A percentile compares a stretch with the other conserved stretches of the same genome.
These are phyloP conservation scores for Telmatherina bonti DNA, from an alignment of 2,797 vertebrate genomes.

Conservation along the genomic window DNA sequence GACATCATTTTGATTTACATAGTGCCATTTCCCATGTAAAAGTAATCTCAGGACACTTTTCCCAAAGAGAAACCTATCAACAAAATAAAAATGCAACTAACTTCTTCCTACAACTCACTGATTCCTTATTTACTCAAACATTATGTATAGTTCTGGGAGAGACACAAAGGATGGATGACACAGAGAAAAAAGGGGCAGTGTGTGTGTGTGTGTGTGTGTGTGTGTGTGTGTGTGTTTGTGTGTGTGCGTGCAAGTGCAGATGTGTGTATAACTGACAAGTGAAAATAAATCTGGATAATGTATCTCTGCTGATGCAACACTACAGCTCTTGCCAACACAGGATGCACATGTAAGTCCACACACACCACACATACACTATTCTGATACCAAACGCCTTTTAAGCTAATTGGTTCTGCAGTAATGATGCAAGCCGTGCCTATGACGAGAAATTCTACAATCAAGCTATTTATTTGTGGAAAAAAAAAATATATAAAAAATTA, in stretches of 20 bases:
- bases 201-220: no score
- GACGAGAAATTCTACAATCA: conserved; percentile 42
- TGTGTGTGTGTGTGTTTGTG: no score
- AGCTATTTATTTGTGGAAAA: background rate
- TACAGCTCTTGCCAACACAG: conserved; percentile 35
- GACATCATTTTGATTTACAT: no score
- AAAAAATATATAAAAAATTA: background rate
- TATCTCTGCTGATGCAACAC: conserved; percentile 75
- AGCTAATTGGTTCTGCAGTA: conserved; percentile 73
- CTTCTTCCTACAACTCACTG: background rate
- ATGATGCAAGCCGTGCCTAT: conserved; percentile 54
- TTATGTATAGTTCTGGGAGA: background rate
- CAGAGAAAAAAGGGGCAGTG: conserved; percentile 4
- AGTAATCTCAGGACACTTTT: background rate
- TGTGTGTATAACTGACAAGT: conserved; percentile 35
- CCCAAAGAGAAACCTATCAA: background rate
- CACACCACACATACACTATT: conserved; percentile 24
- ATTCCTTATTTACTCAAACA: background rate
- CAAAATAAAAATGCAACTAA: background rate
- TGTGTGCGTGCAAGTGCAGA: no score
- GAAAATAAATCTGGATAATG: conserved; percentile 67
- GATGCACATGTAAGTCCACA: conserved; percentile 26
- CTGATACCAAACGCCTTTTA: conserved; percentile 75
- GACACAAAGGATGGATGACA: background rate
- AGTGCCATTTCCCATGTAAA: background rate